Evolutionary conservation across 2,797 vertebrate species (phyloP).

Genomic region (Sebastiscus tertius): DNA sequence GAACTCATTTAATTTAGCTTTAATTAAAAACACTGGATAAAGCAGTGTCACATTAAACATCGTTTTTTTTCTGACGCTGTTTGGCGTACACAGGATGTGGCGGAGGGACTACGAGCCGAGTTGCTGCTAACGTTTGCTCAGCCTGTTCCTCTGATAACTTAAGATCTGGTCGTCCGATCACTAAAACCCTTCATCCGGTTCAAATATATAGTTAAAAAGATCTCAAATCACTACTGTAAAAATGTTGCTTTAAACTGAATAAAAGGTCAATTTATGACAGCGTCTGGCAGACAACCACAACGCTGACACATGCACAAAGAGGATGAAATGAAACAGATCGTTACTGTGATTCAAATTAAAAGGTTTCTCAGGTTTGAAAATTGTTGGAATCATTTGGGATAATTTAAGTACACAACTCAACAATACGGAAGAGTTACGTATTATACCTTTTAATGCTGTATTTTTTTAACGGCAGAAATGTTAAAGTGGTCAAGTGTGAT

Average conservation of each 20-base stretch:
- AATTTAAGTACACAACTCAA: neutral
- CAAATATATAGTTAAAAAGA: neutral
- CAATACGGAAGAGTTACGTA: neutral
- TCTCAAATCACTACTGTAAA: neutral
- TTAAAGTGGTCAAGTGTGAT: neutral
- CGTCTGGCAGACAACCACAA: neutral
- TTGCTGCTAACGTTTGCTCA: neutral
- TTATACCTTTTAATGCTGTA: neutral
- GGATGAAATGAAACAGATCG: too few relatives aligned
- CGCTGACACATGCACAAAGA: neutral
- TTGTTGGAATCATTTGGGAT: neutral
- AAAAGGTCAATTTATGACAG: neutral
- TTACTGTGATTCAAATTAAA: neutral
- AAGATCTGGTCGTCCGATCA: neutral
- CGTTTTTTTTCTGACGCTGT: neutral
- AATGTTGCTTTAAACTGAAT: neutral
- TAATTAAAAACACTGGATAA: neutral
- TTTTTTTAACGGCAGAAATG: too few relatives aligned
- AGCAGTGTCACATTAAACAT: neutral
- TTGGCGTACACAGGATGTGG: too few relatives aligned
- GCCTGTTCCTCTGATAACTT: neutral
- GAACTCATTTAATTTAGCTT: neutral
- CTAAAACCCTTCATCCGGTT: neutral
- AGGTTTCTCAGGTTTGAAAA: neutral
- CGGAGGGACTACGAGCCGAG: rapidly evolving